Conservation (phyloP, 1,140 invertebrate species). For the Subanguina moxae region DNA sequence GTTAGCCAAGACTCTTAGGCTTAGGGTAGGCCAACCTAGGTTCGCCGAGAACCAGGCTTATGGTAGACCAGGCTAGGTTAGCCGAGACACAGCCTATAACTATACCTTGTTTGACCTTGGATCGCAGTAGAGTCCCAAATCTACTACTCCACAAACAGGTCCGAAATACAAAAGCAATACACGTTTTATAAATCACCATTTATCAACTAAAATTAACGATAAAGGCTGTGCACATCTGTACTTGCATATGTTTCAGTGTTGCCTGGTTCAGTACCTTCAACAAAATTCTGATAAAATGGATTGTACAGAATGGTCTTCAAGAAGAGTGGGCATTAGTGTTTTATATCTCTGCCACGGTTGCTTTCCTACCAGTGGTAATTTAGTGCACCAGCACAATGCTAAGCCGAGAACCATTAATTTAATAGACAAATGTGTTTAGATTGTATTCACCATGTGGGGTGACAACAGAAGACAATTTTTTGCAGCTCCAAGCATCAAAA, state of each 20-base stretch:
- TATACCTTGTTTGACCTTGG: too few relatives aligned
- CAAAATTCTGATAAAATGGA: constrained; percentile 57
- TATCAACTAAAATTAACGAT: background rate
- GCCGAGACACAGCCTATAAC: too few relatives aligned
- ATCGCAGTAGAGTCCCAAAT: too few relatives aligned
- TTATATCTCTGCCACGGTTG: constrained; percentile 52
- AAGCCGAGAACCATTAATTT: too few relatives aligned
- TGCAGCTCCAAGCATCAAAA: constrained; percentile 26
- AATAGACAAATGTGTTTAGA: too few relatives aligned
- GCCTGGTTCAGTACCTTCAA: constrained; percentile 58
- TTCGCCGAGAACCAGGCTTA: too few relatives aligned
- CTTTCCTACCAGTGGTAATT: constrained; percentile 51
- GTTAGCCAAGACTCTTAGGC: too few relatives aligned
- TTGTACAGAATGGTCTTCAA: constrained; percentile 51
- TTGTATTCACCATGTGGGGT: constrained; percentile 48
- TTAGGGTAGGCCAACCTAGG: too few relatives aligned
- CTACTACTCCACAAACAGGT: too few relatives aligned
- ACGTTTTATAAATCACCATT: constrained; percentile 33
- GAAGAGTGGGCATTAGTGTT: constrained; percentile 57
- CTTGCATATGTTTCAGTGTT: constrained; percentile 40
- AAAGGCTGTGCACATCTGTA: too few relatives aligned
- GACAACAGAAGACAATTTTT: constrained; percentile 47
- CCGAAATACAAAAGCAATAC: background rate
- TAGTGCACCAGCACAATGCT: too few relatives aligned
- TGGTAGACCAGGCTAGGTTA: too few relatives aligned